phyloP scores from a whole-genome alignment of 2,797 vertebrate species.

The Distichodus sexfasciatus region DNA sequence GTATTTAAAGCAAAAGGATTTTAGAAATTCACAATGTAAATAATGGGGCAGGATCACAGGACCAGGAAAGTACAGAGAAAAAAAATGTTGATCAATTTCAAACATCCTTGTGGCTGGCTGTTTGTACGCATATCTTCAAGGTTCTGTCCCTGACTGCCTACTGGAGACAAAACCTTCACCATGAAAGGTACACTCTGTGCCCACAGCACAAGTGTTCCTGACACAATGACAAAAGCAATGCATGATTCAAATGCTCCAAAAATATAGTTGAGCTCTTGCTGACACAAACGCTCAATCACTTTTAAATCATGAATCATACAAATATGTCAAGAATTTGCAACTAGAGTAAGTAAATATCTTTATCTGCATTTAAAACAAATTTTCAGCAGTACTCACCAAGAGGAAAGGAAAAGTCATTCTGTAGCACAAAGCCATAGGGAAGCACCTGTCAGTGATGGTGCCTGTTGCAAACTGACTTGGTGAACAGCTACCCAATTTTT shows the following conservation, averaged over 20 bases:
- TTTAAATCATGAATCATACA: background rate
- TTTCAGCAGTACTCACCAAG: constrained; percentile 61
- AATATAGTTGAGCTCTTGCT: background rate
- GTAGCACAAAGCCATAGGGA: constrained; percentile 61
- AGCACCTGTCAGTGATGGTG: constrained; percentile 34
- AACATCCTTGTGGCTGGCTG: background rate
- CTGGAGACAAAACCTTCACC: constrained; percentile 36
- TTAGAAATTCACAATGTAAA: background rate
- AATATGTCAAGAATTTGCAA: background rate
- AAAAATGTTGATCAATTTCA: background rate
- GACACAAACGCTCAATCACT: background rate
- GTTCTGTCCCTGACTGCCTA: constrained; percentile 29
- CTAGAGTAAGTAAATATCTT: background rate
- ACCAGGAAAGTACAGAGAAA: background rate
- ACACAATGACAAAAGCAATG: constrained; percentile 64
- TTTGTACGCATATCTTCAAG: background rate
- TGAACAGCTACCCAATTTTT: constrained; percentile 29
- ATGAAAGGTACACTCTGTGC: background rate
- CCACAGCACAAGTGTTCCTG: constrained; percentile 66
- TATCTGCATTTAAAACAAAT: background rate
- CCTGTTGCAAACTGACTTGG: constrained; percentile 41
- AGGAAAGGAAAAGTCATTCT: constrained; percentile 51
- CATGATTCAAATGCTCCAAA: background rate
- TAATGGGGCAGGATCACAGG: background rate
- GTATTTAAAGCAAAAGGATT: no score